A percentile compares a stretch with the other conserved stretches of the same genome.
These are phyloP conservation scores for Brachionus rubens DNA, from an alignment of 1,140 invertebrate species.

Conservation along the genomic window DNA sequence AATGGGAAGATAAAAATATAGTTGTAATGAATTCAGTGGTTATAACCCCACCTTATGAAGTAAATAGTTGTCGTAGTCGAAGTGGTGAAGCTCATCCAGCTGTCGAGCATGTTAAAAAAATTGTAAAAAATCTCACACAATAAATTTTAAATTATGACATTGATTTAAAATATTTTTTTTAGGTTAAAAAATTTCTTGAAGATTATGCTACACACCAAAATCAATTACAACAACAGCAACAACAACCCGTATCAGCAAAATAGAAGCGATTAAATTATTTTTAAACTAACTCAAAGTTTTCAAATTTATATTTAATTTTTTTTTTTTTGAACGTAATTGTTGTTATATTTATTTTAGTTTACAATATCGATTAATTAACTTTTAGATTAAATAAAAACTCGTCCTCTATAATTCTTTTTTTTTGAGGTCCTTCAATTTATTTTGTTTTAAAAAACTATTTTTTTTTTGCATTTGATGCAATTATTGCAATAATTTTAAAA, in stretches of 20 bases:
- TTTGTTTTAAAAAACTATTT: too few relatives aligned
- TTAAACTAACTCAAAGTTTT: neutral
- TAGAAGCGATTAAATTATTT: neutral
- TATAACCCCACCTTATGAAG: slow-evolving; percentile 29
- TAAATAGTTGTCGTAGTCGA: slow-evolving; percentile 22
- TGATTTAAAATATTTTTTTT: neutral
- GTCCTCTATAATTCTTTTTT: too few relatives aligned
- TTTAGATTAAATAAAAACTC: too few relatives aligned
- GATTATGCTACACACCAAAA: neutral
- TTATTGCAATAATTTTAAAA: too few relatives aligned
- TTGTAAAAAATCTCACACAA: neutral
- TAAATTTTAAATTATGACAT: neutral
- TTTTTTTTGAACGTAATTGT: slow-evolving; percentile 22
- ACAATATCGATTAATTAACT: too few relatives aligned
- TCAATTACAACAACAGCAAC: too few relatives aligned
- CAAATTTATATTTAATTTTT: neutral
- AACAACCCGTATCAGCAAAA: too few relatives aligned
- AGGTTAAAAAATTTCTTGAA: slow-evolving; percentile 31
- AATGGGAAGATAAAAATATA: slow-evolving; percentile 43
- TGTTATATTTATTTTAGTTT: slow-evolving; percentile 20
- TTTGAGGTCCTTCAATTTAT: too few relatives aligned
- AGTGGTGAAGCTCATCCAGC: slow-evolving; percentile 18
- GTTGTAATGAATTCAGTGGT: slow-evolving; percentile 46
- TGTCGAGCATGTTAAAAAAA: slow-evolving; percentile 45
- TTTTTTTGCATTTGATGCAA: too few relatives aligned